Conservation (phyloP, 2,888 invertebrate genomes). For the Drosophila leonis region DNA sequence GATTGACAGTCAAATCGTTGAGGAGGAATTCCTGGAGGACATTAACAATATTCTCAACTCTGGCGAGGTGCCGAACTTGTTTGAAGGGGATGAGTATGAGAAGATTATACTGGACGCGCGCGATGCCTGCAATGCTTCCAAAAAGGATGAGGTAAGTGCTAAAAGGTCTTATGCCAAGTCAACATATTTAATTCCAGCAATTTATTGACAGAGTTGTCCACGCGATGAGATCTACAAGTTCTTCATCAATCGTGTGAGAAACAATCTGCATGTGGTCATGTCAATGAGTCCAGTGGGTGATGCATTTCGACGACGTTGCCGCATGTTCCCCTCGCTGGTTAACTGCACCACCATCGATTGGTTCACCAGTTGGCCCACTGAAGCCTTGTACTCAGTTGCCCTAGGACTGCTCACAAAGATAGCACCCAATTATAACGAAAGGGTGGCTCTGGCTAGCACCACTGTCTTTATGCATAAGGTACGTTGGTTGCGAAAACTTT, state of each 20-base stretch:
- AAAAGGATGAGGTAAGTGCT: conserved; percentile 51
- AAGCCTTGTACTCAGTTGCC: conserved; percentile 94
- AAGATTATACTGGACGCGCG: conserved; percentile 92
- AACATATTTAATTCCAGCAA: not conserved
- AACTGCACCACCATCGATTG: conserved; percentile 98
- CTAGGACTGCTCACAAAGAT: conserved; percentile 89
- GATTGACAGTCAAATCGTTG: conserved; percentile 95
- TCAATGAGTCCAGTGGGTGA: conserved; percentile 97
- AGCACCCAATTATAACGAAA: conserved; percentile 86
- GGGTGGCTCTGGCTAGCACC: conserved; percentile 87
- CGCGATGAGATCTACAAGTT: conserved; percentile 94
- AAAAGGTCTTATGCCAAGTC: fast-evolving
- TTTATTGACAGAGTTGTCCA: conserved; percentile 86
- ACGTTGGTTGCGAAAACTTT: not conserved
- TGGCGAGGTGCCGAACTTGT: conserved; percentile 97
- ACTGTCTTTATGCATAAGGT: conserved; percentile 91
- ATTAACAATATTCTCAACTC: conserved; percentile 97
- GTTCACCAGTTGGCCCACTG: conserved; percentile 96
- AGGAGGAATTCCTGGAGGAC: conserved; percentile 96
- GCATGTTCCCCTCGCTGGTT: conserved; percentile 97
- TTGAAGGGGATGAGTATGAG: conserved; percentile 94
- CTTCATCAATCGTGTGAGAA: conserved; percentile 93
- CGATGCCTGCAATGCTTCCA: conserved; percentile 88
- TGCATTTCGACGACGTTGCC: conserved; percentile 93
- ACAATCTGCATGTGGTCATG: conserved; percentile 93